Percentiles rank a stretch among this genome's conserved stretches.
phyloP scores from a whole-genome alignment of 2,113 vertebrate species.

The Trematomus loennbergii region DNA sequence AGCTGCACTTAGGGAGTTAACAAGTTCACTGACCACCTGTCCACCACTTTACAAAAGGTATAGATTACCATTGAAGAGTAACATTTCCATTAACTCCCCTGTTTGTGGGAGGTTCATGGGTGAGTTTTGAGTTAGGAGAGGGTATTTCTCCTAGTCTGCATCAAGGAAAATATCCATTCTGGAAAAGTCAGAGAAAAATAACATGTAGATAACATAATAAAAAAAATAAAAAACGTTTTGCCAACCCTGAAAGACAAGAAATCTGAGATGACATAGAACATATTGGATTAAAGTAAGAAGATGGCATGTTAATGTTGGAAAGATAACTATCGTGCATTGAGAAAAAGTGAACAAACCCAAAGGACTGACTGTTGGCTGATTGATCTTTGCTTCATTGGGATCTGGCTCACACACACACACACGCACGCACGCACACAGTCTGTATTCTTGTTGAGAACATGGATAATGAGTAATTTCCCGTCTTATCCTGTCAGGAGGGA shows the following conservation, averaged over 20 bases:
- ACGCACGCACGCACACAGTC: not conserved
- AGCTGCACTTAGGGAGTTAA: constrained; percentile 28
- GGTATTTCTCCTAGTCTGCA: not conserved
- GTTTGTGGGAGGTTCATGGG: not conserved
- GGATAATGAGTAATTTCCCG: constrained; percentile 78
- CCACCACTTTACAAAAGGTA: constrained; percentile 1
- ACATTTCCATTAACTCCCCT: constrained; percentile 7
- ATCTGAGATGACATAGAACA: not conserved
- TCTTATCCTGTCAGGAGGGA: constrained; percentile 51
- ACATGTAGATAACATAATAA: no score
- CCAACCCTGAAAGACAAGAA: not conserved
- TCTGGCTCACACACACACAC: not conserved
- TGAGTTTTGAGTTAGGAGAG: not conserved
- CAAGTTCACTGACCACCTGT: not conserved
- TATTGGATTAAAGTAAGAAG: constrained; percentile 9
- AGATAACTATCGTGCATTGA: constrained; percentile 8
- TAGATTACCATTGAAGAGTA: constrained; percentile 22
- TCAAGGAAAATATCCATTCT: not conserved
- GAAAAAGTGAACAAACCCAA: constrained; percentile 4
- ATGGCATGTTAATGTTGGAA: constrained; percentile 4
- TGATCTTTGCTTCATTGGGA: constrained; percentile 28
- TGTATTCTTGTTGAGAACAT: constrained; percentile 34
- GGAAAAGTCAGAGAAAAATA: not conserved
- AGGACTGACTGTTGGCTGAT: constrained; percentile 17
- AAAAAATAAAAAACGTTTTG: not conserved